phyloP scores from a whole-genome alignment of 35 echinoderm and acorn worm species.

The Ophiothrix spiculata region DNA sequence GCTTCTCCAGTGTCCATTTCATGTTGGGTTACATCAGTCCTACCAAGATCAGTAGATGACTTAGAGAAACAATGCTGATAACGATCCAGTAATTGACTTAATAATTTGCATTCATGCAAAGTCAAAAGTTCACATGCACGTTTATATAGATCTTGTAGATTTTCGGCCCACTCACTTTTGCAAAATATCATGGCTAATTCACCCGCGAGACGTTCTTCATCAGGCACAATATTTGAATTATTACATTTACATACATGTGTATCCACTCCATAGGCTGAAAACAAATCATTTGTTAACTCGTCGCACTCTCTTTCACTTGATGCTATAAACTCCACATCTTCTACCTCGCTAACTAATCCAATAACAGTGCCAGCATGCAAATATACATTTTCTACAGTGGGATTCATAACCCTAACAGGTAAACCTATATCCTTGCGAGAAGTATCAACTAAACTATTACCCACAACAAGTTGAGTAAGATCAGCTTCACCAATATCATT shows the following conservation, averaged over 20 bases:
- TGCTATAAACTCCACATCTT: not conserved
- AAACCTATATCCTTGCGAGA: constrained; percentile 19
- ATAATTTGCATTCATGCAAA: not conserved
- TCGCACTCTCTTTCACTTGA: too few relatives aligned
- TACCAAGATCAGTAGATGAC: constrained; percentile 15
- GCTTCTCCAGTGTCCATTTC: constrained; percentile 34
- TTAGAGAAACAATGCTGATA: not conserved
- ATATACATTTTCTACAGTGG: not conserved
- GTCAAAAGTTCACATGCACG: not conserved
- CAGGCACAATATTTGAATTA: not conserved
- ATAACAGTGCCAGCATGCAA: not conserved
- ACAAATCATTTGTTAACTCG: too few relatives aligned
- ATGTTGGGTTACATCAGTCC: constrained; percentile 22
- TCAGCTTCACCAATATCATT: not conserved
- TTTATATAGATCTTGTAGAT: not conserved
- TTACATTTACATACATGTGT: too few relatives aligned
- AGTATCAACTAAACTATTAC: not conserved
- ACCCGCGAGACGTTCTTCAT: too few relatives aligned
- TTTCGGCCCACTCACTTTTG: not conserved
- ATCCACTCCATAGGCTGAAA: too few relatives aligned
- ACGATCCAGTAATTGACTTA: not conserved
- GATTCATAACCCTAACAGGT: constrained; percentile 47
- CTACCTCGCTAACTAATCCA: constrained; percentile 14
- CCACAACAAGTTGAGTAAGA: constrained; percentile 20
- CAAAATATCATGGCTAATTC: too few relatives aligned